Percentiles rank a stretch among this genome's conserved stretches.
Evolutionary conservation across 2,888 invertebrate species (phyloP).

Genomic region (Frankliniella intonsa): DNA sequence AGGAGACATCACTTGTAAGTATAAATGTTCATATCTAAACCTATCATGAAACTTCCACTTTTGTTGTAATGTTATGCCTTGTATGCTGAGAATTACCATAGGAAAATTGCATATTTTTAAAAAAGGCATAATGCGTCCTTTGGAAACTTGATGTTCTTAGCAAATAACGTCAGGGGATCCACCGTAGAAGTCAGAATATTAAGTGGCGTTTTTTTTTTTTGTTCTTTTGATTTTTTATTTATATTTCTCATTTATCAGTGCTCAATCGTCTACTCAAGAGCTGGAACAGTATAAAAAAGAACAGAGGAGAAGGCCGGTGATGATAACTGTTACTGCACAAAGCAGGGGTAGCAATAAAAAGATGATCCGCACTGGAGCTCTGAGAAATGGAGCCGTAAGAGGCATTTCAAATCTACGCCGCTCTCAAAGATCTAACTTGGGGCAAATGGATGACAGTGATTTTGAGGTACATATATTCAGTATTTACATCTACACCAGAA

Average conservation of each 20-base stretch:
- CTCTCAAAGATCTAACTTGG: background rate
- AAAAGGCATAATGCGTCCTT: too few relatives aligned
- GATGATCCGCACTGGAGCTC: slow-evolving; percentile 12
- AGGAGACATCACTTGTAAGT: slow-evolving; percentile 39
- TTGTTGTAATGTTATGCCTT: too few relatives aligned
- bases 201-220: background rate
- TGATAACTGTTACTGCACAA: slow-evolving; percentile 51
- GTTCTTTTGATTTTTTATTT: background rate
- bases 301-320: slow-evolving; percentile 68
- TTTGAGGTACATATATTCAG: slow-evolving; percentile 32
- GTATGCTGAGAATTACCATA: too few relatives aligned
- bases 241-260: slow-evolving; percentile 27
- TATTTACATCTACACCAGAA: slow-evolving; percentile 29
- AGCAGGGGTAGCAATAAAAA: background rate
- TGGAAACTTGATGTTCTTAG: too few relatives aligned
- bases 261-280: slow-evolving; percentile 46
- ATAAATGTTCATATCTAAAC: slow-evolving; percentile 2
- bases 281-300: slow-evolving; percentile 65
- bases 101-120: background rate
- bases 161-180: too few relatives aligned
- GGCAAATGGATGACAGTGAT: slow-evolving; percentile 33
- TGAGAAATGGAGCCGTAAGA: slow-evolving; percentile 8
- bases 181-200: too few relatives aligned
- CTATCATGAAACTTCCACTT: too few relatives aligned
- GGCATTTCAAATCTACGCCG: background rate